These are phyloP conservation scores for Furnarius figulus DNA, from an alignment of 2,113 vertebrate genomes.

Conservation along the genomic window DNA sequence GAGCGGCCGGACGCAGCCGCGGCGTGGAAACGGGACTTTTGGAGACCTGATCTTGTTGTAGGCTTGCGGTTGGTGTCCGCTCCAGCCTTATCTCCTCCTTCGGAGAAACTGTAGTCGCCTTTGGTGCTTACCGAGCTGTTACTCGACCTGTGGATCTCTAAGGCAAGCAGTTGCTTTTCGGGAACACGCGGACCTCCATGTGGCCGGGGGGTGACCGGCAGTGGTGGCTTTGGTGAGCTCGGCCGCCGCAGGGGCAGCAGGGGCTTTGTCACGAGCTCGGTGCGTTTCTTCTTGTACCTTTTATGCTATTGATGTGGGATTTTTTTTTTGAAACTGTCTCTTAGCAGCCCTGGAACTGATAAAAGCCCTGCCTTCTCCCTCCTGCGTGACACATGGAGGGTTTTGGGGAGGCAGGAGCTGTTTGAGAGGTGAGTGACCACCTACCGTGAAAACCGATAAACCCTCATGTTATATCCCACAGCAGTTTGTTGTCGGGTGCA, in stretches of 20 bases:
- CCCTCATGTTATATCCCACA: neutral
- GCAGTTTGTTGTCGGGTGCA: neutral
- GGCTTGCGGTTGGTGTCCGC: conserved; percentile 45
- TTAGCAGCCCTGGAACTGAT: neutral
- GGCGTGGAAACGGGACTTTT: neutral
- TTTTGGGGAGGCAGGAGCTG: neutral
- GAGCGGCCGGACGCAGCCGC: neutral
- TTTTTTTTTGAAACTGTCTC: neutral
- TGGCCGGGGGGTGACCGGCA: neutral
- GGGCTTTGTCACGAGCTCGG: neutral
- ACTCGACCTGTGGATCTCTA: conserved; percentile 54
- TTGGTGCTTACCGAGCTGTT: conserved; percentile 71
- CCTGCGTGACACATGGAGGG: neutral
- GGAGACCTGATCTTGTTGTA: conserved; percentile 37
- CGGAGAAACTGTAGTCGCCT: conserved; percentile 69
- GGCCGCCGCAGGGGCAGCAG: neutral
- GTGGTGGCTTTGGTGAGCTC: neutral
- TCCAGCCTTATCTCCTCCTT: conserved; percentile 68
- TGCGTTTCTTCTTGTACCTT: neutral
- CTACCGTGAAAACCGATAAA: neutral
- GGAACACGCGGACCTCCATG: neutral
- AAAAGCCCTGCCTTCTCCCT: neutral
- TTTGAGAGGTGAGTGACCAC: conserved; percentile 17
- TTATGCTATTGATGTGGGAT: neutral
- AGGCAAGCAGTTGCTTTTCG: conserved; percentile 61